Base-by-base conservation (phyloP, 2,113 vertebrate genomes). In the Notechis scutatus region DNA sequence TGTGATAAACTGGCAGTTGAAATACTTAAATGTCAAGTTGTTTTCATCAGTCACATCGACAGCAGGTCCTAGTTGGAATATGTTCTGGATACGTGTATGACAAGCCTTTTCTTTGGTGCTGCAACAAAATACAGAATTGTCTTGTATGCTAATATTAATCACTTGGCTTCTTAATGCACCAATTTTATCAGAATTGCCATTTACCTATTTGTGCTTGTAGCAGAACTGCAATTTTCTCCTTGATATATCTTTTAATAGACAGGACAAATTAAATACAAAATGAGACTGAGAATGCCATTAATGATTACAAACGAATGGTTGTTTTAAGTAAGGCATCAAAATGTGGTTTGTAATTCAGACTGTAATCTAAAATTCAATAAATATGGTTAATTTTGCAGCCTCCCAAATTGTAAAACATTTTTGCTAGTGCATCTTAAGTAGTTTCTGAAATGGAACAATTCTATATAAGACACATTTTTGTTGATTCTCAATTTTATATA, bases 1-100 rank as follows among this genome's bases (percentile, higher is more conserved):
- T 93, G 93, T 96, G 96, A 96, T 94, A 96, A 97, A 96, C 93
- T 94, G 95, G 95, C 95, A 96, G 96, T 95, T 95, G 96, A 97
- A 97, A 97, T 96, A 96, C 93, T 96, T 96, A 97, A 95, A 97
- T 97, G 97, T 98, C 97, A 97, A 97, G 97, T 97, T 97, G 97
- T 97, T 98, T 97, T 97, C 94, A 97, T 97, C 95, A 95, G 93
- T 57, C 96, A 94, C 88, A 95, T 96, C 93, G 90, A 96, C 95
- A 97, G 96, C 93, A 95, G 95, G 93, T 95, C 96, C 96, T 95
- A 96, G 95, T 95, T 69, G 92, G 96, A 97, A 96, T 94, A 90
- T 96, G 94, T 95, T 92, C 94, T 94, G 90, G 69, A 94, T 87
- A 90, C 69, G 74, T 96, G 96, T 96, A 94, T 95, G 96, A 95